Evolutionary conservation across 2,797 vertebrate species (phyloP), one percentile per base, ranked within the genome.

Genomic region (Delichon dasypus): DNA sequence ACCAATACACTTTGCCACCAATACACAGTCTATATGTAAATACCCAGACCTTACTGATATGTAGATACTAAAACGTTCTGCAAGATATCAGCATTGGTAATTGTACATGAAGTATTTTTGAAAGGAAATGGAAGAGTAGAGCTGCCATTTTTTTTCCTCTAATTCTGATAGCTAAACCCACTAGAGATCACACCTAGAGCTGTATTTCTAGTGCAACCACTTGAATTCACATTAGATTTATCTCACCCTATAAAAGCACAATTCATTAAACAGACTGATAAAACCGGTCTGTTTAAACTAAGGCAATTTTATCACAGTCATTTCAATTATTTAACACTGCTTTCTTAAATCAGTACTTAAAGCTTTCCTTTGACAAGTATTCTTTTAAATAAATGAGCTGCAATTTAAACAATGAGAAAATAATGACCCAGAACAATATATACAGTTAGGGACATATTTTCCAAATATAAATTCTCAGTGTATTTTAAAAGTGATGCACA

Each of bases 201-300:
- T 96, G 80, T 95, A 97, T 97, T 98, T 97, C 97, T 96, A 86
- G 88, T 92, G 78, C 91, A 98, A 96, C 68, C 83, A 94, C 95
- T 97, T 93, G 97, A 97, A 96, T 97, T 97, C 97, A 89, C 95
- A 90, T 97, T 96, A 98, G 97, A 98, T 98, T 98, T 98, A 98
- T 98, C 95, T 97, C 96, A 97, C 67, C 96, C 97, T 97, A 98
- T 98, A 98, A 98, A 98, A 97, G 96, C 97, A 98, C 97, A 98
- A 98, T 98, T 98, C 98, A 98, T 98, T 98, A 98, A 98, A 98
- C 95, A 98, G 97, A 98, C 95, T 97, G 97, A 97, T 97, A 97
- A 98, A 97, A 97, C 97, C 97, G 97, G 97, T 98, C 97, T 98
- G 96, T 98, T 98, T 98, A 98, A 98, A 98, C 97, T 93, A 98